Conservation (phyloP, 2,113 vertebrate genomes). For the Smithornis capensis region DNA sequence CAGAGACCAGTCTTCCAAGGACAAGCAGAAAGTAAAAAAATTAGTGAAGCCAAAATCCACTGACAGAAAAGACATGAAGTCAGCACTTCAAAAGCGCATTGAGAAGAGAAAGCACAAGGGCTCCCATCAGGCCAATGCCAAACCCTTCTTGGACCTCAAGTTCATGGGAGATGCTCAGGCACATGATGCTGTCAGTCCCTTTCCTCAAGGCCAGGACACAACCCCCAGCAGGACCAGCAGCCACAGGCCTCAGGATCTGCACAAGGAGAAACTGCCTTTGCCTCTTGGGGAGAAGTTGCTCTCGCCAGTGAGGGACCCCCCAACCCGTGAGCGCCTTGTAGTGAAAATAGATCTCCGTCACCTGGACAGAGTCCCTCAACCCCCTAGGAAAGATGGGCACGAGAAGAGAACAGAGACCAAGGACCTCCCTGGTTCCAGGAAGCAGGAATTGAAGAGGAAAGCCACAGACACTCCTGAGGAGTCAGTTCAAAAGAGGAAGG, state of each 20-base stretch:
- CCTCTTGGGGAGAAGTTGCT: constrained; percentile 50
- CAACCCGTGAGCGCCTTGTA: constrained; percentile 56
- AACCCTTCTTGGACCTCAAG: not conserved
- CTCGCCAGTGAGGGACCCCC: constrained; percentile 19
- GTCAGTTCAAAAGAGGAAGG: constrained; percentile 78
- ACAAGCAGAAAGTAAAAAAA: constrained; percentile 83
- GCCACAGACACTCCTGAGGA: constrained; percentile 28
- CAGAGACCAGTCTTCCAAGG: constrained; percentile 74
- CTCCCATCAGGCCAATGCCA: constrained; percentile 3
- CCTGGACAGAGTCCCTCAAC: constrained; percentile 80
- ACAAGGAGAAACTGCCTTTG: constrained; percentile 52
- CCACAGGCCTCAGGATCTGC: constrained; percentile 57
- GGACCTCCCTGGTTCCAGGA: constrained; percentile 2
- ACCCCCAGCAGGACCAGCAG: constrained; percentile 32
- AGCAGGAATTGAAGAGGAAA: constrained; percentile 64
- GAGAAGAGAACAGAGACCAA: constrained; percentile 32
- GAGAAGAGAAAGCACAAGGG: constrained; percentile 71
- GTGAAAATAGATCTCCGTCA: constrained; percentile 86
- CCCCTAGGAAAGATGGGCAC: constrained; percentile 3
- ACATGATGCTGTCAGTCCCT: not conserved
- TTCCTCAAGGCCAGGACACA: constrained; percentile 58
- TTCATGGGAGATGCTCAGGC: constrained; percentile 51
- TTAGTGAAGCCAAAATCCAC: constrained; percentile 69
- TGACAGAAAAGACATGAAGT: constrained; percentile 58
- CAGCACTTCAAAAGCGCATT: not conserved